phyloP scores from a whole-genome alignment of 2,888 invertebrate genomes.

The Volucella inanis region DNA sequence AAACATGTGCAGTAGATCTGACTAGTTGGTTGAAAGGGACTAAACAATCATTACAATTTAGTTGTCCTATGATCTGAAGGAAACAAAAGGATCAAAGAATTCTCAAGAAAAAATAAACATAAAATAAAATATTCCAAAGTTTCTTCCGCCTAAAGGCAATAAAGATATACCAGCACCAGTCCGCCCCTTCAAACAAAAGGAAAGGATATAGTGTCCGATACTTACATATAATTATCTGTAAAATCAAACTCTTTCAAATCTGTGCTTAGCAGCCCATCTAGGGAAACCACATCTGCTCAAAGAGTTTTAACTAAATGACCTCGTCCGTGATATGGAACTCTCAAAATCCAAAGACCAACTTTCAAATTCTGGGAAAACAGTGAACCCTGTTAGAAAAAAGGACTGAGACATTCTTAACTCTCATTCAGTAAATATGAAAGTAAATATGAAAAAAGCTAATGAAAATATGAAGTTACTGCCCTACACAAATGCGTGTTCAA shows the following conservation, averaged over 20 bases:
- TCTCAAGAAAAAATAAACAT: too few relatives aligned
- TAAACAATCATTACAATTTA: background rate
- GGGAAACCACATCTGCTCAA: too few relatives aligned
- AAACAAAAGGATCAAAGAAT: background rate
- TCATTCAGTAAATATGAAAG: background rate
- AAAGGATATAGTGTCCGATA: background rate
- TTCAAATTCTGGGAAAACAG: background rate
- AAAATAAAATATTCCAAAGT: too few relatives aligned
- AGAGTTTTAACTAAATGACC: background rate
- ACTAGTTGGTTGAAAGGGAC: background rate
- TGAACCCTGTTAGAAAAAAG: background rate
- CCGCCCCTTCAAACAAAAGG: too few relatives aligned
- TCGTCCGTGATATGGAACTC: background rate
- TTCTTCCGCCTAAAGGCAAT: too few relatives aligned
- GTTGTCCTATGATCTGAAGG: background rate
- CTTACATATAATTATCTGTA: background rate
- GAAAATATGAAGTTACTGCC: background rate
- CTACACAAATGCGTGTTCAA: too few relatives aligned
- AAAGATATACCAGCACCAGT: background rate
- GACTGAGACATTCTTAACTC: background rate
- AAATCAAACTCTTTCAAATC: too few relatives aligned
- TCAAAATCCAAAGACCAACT: background rate
- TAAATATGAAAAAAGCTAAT: too few relatives aligned
- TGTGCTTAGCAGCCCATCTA: too few relatives aligned
- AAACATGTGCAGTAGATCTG: background rate